Evolutionary conservation across 2,888 invertebrate genomes (phyloP).

Genomic region (Drosophila picticornis): DNA sequence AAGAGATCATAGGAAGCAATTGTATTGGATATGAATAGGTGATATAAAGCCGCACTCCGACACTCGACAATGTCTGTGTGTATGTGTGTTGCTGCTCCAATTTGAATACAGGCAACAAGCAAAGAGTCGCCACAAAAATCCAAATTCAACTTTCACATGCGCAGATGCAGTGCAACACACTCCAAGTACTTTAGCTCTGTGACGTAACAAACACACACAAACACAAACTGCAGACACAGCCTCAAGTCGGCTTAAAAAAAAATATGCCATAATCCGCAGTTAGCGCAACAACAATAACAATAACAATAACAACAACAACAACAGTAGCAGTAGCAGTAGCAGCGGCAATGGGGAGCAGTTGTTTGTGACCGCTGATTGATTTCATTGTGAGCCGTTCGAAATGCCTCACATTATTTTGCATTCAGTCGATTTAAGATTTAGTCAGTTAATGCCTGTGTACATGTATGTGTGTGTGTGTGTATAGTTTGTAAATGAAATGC

Average conservation of each 20-base stretch:
- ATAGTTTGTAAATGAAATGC: constrained; percentile 47
- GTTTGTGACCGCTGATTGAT: constrained; percentile 65
- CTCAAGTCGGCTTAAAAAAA: constrained; percentile 50
- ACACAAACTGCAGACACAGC: constrained; percentile 45
- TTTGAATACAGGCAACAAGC: constrained; percentile 42
- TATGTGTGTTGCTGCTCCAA: constrained; percentile 42
- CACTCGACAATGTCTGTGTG: constrained; percentile 7
- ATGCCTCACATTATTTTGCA: constrained; percentile 72
- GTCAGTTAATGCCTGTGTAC: constrained; percentile 35
- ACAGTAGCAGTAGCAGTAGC: constrained; percentile 37
- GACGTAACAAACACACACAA: constrained; percentile 55
- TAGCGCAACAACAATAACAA: constrained; percentile 54
- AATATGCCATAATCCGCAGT: constrained; percentile 68
- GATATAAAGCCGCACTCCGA: constrained; percentile 30
- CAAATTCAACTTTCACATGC: constrained; percentile 76
- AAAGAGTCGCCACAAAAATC: constrained; percentile 34
- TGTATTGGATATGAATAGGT: constrained; percentile 34
- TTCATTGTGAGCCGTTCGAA: constrained; percentile 62
- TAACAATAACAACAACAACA: constrained; percentile 38
- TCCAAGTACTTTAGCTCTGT: constrained; percentile 58
- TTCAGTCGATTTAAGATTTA: constrained; percentile 63
- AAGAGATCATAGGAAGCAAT: constrained; percentile 24
- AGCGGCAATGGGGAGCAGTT: constrained; percentile 40
- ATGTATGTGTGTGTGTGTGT: constrained; percentile 21
- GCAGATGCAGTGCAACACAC: constrained; percentile 70